phyloP scores from a whole-genome alignment of 2,797 vertebrate genomes.

The Triplophysa yarkandensis region DNA sequence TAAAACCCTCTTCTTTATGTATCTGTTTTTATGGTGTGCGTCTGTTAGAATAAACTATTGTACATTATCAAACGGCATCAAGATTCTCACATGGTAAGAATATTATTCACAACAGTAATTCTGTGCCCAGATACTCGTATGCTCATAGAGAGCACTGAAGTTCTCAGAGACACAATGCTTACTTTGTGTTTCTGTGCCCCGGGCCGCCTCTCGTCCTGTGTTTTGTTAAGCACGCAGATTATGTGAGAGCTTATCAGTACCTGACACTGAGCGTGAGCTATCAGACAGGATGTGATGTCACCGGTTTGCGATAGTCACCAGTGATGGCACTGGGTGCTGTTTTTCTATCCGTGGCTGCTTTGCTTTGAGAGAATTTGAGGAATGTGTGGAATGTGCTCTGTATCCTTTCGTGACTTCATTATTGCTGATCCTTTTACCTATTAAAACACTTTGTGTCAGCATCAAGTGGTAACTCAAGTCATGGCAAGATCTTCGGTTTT shows the following conservation, averaged over 20 bases:
- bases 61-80: neutral
- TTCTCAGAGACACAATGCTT: conserved; percentile 29
- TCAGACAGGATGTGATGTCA: conserved; percentile 42
- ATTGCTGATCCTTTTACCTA: neutral
- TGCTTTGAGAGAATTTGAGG: conserved; percentile 4
- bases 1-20: too few species aligned
- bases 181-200: conserved; percentile 22
- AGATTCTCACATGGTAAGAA: neutral
- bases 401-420: neutral
- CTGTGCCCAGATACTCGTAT: neutral
- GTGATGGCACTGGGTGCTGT: conserved; percentile 9
- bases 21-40: too few species aligned
- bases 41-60: neutral
- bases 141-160: neutral
- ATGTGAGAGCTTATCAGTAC: conserved; percentile 40
- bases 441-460: neutral
- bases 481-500: neutral
- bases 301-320: neutral
- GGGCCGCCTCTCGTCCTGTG: conserved; percentile 7
- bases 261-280: conserved; percentile 21
- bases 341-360: neutral
- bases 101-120: neutral
- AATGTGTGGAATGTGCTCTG: conserved; percentile 17
- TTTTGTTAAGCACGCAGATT: conserved; percentile 22
- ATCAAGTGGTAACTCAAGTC: neutral